Conservation (phyloP, 2,113 vertebrate genomes). For the Myotis yumanensis region DNA sequence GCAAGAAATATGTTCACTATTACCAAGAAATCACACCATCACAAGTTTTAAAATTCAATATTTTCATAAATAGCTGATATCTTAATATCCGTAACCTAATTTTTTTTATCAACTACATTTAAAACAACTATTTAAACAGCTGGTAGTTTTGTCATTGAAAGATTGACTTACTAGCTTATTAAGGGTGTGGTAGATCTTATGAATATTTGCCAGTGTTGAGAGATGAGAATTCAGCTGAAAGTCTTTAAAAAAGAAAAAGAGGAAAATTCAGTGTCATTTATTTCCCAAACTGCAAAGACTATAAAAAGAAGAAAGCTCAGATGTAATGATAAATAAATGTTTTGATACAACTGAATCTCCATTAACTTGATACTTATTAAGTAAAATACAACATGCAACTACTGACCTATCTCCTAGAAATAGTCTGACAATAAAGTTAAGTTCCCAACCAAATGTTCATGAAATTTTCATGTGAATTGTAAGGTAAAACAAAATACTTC, state of each 20-base stretch:
- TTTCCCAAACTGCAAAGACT: slow-evolving; percentile 50
- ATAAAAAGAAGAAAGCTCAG: slow-evolving; percentile 12
- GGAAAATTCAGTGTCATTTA: slow-evolving; percentile 65
- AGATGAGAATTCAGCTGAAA: slow-evolving; percentile 99
- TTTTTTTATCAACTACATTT: slow-evolving; percentile 58
- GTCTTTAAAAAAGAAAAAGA: slow-evolving; percentile 83
- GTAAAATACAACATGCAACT: background rate
- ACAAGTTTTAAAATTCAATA: slow-evolving; percentile 12
- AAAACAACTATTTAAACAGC: slow-evolving; percentile 47
- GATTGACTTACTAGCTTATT: slow-evolving; percentile 96
- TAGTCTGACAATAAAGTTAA: slow-evolving; percentile 23
- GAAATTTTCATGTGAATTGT: slow-evolving; percentile 41
- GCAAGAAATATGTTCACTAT: slow-evolving; percentile 76
- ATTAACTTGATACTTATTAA: slow-evolving; percentile 17
- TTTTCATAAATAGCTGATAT: slow-evolving; percentile 58
- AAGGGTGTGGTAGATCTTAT: slow-evolving; percentile 99
- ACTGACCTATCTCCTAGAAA: slow-evolving; percentile 40
- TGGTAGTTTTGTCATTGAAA: slow-evolving; percentile 72
- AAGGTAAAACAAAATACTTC: slow-evolving; percentile 45
- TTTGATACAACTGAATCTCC: background rate
- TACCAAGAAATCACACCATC: slow-evolving; percentile 64
- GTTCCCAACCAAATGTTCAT: slow-evolving; percentile 34
- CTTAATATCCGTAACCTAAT: background rate
- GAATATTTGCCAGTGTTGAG: slow-evolving; percentile 99
- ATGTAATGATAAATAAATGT: slow-evolving; percentile 12